Conservation (phyloP, 1,140 invertebrate genomes). For the Octopus sinensis region DNA sequence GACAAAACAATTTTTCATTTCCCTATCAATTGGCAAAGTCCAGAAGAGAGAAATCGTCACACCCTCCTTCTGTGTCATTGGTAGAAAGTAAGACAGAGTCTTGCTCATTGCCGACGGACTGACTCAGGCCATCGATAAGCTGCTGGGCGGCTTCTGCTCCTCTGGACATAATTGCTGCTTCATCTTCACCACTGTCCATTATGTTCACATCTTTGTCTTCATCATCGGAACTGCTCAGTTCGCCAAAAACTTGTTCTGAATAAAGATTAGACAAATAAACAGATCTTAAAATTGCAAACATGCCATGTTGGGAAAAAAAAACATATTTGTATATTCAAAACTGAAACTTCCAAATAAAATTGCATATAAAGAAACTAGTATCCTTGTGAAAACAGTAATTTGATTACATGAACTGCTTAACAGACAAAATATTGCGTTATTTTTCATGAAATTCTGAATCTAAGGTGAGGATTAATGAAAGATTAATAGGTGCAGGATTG, state of each 20-base stretch:
- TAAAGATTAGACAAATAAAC: background rate
- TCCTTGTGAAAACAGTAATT: no score
- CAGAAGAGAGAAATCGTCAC: conserved; percentile 1
- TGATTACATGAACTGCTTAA: no score
- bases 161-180: conserved; percentile 32
- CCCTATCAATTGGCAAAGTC: background rate
- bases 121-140: background rate
- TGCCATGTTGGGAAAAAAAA: no score
- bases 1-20: background rate
- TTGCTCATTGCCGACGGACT: background rate
- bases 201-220: conserved; percentile 52
- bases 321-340: no score
- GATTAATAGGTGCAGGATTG: no score
- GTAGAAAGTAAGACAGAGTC: background rate
- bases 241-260: conserved; percentile 43
- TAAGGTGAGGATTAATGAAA: no score
- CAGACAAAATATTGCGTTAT: no score
- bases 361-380: no score
- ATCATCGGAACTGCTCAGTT: conserved; percentile 47
- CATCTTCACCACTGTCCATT: conserved; percentile 51
- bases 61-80: background rate
- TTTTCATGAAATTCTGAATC: no score
- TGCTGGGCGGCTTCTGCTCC: conserved; percentile 10
- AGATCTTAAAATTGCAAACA: no score
- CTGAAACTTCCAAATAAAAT: no score